Conservation (phyloP, 2,113 vertebrate genomes). For the Nothobranchius furzeri region DNA sequence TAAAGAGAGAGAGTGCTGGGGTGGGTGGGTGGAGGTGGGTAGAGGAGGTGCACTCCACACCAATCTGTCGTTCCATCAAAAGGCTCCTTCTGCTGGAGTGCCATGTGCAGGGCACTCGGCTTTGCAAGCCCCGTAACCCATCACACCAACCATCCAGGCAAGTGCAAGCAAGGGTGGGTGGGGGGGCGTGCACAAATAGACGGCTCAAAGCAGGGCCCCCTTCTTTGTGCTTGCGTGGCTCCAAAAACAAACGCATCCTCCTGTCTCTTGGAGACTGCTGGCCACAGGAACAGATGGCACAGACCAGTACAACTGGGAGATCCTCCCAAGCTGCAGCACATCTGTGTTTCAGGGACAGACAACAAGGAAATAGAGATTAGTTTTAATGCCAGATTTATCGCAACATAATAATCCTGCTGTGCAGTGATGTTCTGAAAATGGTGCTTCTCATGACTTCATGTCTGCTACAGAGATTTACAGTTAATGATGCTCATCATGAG, state of each 20-base stretch:
- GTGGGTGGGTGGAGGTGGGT: conserved; percentile 33
- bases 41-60: conserved; percentile 72
- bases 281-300: conserved; percentile 65
- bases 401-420: not conserved
- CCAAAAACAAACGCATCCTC: conserved; percentile 73
- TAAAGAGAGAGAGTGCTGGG: conserved; percentile 35
- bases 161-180: conserved; percentile 21
- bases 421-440: conserved; percentile 3
- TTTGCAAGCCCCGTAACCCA: conserved; percentile 16
- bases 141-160: conserved; percentile 40
- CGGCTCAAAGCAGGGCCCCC: conserved; percentile 68
- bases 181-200: conserved; percentile 50
- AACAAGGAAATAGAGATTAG: not conserved
- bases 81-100: conserved; percentile 73
- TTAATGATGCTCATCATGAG: not conserved
- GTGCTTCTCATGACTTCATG: not conserved
- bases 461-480: not conserved
- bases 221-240: conserved; percentile 71
- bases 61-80: conserved; percentile 78
- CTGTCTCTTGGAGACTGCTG: conserved; percentile 46
- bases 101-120: conserved; percentile 44
- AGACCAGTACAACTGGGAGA: conserved; percentile 38
- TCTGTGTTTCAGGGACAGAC: conserved; percentile 17
- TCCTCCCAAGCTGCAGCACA: conserved; percentile 25
- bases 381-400: conserved; percentile 7